These are phyloP conservation scores for Cranoglanis bouderius DNA, from an alignment of 2,113 vertebrate genomes.

Conservation along the genomic window DNA sequence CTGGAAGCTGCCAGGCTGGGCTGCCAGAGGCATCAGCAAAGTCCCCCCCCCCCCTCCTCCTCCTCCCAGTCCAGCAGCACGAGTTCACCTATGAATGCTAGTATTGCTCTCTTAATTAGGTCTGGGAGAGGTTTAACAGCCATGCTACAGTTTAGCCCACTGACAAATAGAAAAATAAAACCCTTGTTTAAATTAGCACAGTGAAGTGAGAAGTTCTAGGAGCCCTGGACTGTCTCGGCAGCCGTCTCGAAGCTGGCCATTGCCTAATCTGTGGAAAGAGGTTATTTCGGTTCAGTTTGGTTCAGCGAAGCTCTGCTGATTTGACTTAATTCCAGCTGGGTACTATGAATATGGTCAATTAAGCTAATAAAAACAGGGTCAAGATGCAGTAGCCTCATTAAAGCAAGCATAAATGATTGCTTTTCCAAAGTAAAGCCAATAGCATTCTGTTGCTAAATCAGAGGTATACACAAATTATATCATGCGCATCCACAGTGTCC, in stretches of 20 bases:
- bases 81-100: conserved; percentile 86
- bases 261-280: conserved; percentile 47
- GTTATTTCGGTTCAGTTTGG: conserved; percentile 58
- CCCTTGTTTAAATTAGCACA: conserved; percentile 91
- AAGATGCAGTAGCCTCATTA: conserved; percentile 35
- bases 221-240: conserved; percentile 48
- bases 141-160: conserved; percentile 85
- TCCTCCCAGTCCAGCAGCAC: conserved; percentile 66
- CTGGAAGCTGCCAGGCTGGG: conserved; percentile 73
- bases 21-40: conserved; percentile 73
- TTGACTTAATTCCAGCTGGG: conserved; percentile 35
- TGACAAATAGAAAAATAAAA: conserved; percentile 91
- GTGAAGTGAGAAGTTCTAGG: conserved; percentile 60
- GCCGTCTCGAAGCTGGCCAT: conserved; percentile 14
- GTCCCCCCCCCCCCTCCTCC: conserved; percentile 45
- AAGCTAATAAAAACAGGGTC: conserved; percentile 19
- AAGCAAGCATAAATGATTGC: conserved; percentile 27
- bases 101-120: conserved; percentile 91
- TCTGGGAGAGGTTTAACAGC: conserved; percentile 89
- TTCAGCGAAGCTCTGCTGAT: conserved; percentile 14
- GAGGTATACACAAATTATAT: not conserved
- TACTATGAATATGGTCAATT: conserved; percentile 28
- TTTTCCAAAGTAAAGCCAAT: conserved; percentile 7
- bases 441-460: conserved; percentile 16
- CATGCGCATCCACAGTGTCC: not conserved